Base-by-base conservation (phyloP, 2,888 invertebrate genomes). In the Mesorhabditis sp. region DNA sequence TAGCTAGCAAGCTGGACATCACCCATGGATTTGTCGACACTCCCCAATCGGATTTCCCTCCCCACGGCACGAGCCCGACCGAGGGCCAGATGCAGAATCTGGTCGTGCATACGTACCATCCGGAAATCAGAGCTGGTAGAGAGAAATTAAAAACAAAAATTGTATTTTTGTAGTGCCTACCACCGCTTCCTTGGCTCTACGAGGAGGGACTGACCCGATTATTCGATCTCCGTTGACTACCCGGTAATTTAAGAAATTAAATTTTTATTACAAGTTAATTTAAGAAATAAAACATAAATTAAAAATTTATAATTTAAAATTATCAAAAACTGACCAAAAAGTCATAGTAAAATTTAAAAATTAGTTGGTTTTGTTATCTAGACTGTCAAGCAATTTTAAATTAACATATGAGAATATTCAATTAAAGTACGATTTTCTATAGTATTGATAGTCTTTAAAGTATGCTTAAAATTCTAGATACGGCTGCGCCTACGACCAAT, bases 401-500 rank as follows among this genome's bases (percentile, higher is more conserved):
- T 28, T 28, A 28, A 28, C 28, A 28, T 28, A 28, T 28, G 28
- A 28, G 28, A 28, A 28, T 28, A 28, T 28, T 28, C 28, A 28
- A 28, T 28, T 28, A 28, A 28, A 28, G 28, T 28, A 28, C 28
- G 28, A 28, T 28, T 28, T 28, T 28, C 2, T 28, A 28, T 28
- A 28, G 28, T 28, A 28, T 28, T 28, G 28, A 28, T 28, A 28
- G 28, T 28, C 28, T 28, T 28, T 28, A 28, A 28, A 28, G 28
- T 28, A 50, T 50, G n/a, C 58, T 10, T 50, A 13, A 28, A 5
- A 62, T 70, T 75, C 28, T 67, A 74, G 79, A 68, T 78, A 74
- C 66, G 72, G 72, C 63, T 79, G 79, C 66, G 74, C 67, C 28
- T 77, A 74, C 62, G 79, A 50, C 10, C 58, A 79, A 68, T 77